Conservation (phyloP, 2,113 vertebrate genomes). For the Erinaceus europaeus region DNA sequence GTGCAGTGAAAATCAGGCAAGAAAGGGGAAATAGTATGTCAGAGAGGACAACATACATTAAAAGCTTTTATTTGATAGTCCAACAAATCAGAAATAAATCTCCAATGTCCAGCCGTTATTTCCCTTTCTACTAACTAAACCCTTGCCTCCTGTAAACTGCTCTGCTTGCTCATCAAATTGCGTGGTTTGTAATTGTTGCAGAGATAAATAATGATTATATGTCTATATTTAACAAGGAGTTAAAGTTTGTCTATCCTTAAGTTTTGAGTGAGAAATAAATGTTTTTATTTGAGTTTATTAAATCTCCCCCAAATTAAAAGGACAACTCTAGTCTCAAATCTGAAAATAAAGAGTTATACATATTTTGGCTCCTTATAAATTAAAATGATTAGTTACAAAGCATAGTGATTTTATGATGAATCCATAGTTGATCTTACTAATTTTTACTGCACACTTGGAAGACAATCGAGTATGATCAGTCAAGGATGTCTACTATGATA, state of each 20-base stretch:
- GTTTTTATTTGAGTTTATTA: not conserved
- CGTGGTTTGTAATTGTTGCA: constrained; percentile 8
- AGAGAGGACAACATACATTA: constrained; percentile 40
- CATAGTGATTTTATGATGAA: not conserved
- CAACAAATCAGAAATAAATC: constrained; percentile 16
- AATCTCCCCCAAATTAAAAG: not conserved
- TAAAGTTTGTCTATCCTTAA: not conserved
- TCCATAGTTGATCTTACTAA: not conserved
- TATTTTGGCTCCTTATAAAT: not conserved
- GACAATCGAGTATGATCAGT: not conserved
- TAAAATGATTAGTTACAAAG: not conserved
- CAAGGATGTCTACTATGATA: not conserved
- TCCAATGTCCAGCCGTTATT: constrained; percentile 26
- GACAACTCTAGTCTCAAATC: not conserved
- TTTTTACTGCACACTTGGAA: not conserved
- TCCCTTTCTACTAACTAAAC: constrained; percentile 47
- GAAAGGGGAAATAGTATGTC: not conserved
- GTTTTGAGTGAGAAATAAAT: not conserved
- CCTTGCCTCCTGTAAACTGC: not conserved
- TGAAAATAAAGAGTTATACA: not conserved
- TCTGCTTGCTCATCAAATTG: constrained; percentile 11
- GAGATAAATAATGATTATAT: constrained; percentile 6
- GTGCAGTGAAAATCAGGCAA: too few species aligned
- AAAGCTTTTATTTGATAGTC: constrained; percentile 35
- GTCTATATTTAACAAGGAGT: not conserved